Evolutionary conservation across 2,113 vertebrate species (phyloP).

Genomic region (Turnix velox): DNA sequence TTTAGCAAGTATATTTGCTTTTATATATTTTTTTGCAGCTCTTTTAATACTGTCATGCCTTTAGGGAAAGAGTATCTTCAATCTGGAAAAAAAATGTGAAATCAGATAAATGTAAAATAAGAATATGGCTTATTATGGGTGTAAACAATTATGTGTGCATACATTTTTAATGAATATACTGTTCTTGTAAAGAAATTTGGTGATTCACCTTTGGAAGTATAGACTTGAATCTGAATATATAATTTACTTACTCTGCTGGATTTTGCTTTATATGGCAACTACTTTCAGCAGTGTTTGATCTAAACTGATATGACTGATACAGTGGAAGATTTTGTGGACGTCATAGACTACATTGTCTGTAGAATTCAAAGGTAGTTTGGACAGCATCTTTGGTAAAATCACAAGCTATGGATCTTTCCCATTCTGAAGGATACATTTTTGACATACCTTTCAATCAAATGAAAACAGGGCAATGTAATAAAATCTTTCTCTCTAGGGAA

Average conservation of each 20-base stretch:
- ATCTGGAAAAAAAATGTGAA: background rate
- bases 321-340: background rate
- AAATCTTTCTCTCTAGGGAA: background rate
- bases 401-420: background rate
- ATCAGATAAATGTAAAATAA: background rate
- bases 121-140: background rate
- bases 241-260: background rate
- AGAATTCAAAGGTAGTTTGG: background rate
- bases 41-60: background rate
- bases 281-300: background rate
- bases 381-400: background rate
- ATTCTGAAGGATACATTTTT: background rate
- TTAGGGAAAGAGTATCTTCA: background rate
- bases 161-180: background rate
- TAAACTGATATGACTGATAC: background rate
- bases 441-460: background rate
- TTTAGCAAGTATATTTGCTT: background rate
- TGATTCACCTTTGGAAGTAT: background rate
- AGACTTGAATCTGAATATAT: background rate
- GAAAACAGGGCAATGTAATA: background rate
- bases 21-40: background rate
- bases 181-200: background rate
- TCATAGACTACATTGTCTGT: background rate
- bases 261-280: background rate
- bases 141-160: background rate